Percentiles rank a stretch among this genome's conserved stretches.
These are phyloP conservation scores for Babyrousa celebensis DNA, from an alignment of 2,797 vertebrate species.

Conservation along the genomic window DNA sequence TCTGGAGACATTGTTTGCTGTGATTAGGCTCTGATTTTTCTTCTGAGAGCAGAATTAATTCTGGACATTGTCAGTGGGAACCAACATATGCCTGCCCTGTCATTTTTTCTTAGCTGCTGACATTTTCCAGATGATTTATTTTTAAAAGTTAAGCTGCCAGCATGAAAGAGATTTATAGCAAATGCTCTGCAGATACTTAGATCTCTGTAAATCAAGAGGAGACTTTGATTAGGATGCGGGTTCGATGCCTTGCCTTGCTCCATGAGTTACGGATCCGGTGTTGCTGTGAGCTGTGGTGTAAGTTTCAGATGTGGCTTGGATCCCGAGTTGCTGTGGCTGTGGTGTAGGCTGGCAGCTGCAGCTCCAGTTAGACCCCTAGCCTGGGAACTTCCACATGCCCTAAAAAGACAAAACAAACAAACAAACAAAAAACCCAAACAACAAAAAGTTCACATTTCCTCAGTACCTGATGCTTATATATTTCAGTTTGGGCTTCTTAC, in stretches of 20 bases:
- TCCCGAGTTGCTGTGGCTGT: no score
- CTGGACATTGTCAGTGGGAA: not conserved
- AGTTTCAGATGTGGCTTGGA: no score
- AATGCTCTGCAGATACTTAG: not conserved
- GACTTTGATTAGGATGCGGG: not conserved
- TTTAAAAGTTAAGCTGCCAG: not conserved
- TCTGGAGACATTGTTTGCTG: conserved; percentile 50
- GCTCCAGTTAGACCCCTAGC: no score
- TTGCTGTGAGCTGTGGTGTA: no score
- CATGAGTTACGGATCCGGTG: no score
- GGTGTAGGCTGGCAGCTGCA: no score
- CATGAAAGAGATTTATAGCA: not conserved
- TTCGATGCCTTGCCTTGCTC: no score
- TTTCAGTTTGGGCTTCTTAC: not conserved
- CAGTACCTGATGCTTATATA: not conserved
- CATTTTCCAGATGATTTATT: conserved; percentile 64
- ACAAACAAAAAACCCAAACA: no score
- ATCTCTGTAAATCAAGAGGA: not conserved
- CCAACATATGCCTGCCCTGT: not conserved
- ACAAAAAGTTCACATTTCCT: not conserved
- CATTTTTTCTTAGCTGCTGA: conserved; percentile 47
- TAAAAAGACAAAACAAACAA: no score
- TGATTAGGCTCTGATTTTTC: conserved; percentile 44
- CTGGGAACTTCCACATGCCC: no score
- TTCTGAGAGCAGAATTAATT: conserved; percentile 73